Percentiles rank a stretch among this genome's conserved stretches.
phyloP scores from a whole-genome alignment of 2,113 vertebrate genomes.

The Trematocara macrostoma region DNA sequence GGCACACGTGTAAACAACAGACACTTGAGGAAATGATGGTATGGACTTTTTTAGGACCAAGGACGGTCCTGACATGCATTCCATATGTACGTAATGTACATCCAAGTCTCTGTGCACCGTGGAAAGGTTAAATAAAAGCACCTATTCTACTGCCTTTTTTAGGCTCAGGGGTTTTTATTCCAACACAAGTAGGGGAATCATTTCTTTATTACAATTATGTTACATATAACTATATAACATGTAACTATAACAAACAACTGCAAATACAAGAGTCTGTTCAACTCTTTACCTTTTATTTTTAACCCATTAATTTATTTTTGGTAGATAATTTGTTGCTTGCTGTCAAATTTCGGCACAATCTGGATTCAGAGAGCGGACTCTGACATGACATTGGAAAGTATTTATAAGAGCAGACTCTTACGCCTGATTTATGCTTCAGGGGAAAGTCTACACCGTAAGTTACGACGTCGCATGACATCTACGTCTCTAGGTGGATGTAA shows the following conservation, averaged over 20 bases:
- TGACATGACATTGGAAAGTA: neutral
- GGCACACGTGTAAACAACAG: neutral
- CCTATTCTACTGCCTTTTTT: neutral
- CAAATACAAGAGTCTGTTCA: neutral
- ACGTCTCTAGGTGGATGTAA: neutral
- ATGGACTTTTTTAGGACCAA: constrained; percentile 30
- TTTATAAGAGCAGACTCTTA: neutral
- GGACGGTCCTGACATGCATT: neutral
- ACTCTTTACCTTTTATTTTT: neutral
- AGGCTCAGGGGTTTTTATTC: neutral
- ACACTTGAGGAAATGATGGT: neutral
- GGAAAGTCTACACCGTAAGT: neutral
- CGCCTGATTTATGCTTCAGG: neutral
- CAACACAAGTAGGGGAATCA: neutral
- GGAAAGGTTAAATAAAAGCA: neutral
- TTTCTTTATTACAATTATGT: neutral
- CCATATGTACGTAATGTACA: neutral
- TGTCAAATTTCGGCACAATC: neutral
- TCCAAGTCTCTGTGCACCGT: neutral
- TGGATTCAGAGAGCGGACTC: neutral
- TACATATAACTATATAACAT: neutral
- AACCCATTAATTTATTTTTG: neutral
- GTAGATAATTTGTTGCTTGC: neutral
- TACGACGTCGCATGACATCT: neutral
- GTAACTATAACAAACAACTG: neutral